phyloP scores from a whole-genome alignment of 1,140 invertebrate genomes.

The Philotrypesis tridentata region DNA sequence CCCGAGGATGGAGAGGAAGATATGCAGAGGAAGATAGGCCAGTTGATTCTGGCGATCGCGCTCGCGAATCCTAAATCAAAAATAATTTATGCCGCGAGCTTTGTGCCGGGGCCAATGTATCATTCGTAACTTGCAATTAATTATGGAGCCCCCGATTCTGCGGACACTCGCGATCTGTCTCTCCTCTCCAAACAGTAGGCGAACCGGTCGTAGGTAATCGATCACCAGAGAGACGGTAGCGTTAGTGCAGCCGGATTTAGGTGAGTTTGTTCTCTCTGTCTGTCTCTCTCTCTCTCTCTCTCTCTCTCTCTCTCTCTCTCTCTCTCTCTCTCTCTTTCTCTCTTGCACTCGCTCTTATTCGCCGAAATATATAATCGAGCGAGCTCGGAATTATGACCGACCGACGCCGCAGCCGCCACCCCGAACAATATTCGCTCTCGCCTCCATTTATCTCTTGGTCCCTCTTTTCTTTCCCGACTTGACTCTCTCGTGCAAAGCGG shows the following conservation, averaged over 20 bases:
- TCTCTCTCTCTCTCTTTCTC: too few species aligned
- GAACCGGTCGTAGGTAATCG: conserved; percentile 1
- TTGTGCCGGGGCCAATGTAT: conserved; percentile 11
- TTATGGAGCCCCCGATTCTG: conserved; percentile 22
- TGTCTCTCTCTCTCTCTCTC: not conserved
- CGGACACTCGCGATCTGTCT: not conserved
- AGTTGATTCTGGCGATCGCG: conserved; percentile 21
- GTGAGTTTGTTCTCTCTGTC: not conserved
- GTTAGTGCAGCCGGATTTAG: not conserved
- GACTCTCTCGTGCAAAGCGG: not conserved
- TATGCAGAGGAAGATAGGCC: not conserved
- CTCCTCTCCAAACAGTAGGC: conserved; percentile 34
- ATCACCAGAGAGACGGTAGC: conserved; percentile 13
- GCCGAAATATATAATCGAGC: conserved; percentile 15
- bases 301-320: too few species aligned
- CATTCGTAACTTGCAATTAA: conserved; percentile 45
- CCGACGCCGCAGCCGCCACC: too few species aligned
- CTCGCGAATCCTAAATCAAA: conserved; percentile 33
- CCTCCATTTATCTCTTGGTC: conserved; percentile 15
- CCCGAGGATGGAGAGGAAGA: not conserved
- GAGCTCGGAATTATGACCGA: not conserved
- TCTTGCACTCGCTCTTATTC: conserved; percentile 12
- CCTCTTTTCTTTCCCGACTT: not conserved
- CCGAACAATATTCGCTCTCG: not conserved
- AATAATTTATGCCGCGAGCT: conserved; percentile 40